phyloP scores from a whole-genome alignment of 2,113 vertebrate species.

The Equus przewalskii region DNA sequence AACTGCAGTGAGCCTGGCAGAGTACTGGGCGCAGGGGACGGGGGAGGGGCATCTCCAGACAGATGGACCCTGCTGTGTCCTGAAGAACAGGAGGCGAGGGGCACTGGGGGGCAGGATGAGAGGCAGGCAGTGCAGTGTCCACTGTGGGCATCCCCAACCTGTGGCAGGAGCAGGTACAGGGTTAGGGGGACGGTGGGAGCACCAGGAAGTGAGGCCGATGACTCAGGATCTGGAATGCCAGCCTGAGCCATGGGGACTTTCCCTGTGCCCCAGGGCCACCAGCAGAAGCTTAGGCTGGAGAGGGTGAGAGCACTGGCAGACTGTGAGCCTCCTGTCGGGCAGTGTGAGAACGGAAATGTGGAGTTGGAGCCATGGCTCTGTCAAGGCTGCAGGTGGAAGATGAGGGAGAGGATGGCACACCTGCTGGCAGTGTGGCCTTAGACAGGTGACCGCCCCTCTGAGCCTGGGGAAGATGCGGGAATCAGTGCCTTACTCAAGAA shows the following conservation, averaged over 20 bases:
- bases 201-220: rapidly evolving
- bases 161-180: neutral
- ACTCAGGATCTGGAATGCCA: neutral
- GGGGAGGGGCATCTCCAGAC: neutral
- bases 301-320: neutral
- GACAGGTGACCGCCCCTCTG: neutral
- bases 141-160: neutral
- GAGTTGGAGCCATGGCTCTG: rapidly evolving
- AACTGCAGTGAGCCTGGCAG: no score
- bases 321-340: no score
- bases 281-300: neutral
- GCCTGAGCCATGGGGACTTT: neutral
- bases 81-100: neutral
- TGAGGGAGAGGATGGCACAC: no score
- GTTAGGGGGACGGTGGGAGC: no score
- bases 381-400: neutral
- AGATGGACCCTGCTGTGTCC: neutral
- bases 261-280: no score
- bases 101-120: rapidly evolving
- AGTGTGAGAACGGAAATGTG: neutral
- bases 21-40: rapidly evolving
- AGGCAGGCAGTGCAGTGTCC: neutral
- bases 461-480: neutral
- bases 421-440: neutral
- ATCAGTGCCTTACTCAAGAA: neutral